Base-by-base conservation (phyloP, 2,113 vertebrate species). In the Machaerirhynchus nigripectus region DNA sequence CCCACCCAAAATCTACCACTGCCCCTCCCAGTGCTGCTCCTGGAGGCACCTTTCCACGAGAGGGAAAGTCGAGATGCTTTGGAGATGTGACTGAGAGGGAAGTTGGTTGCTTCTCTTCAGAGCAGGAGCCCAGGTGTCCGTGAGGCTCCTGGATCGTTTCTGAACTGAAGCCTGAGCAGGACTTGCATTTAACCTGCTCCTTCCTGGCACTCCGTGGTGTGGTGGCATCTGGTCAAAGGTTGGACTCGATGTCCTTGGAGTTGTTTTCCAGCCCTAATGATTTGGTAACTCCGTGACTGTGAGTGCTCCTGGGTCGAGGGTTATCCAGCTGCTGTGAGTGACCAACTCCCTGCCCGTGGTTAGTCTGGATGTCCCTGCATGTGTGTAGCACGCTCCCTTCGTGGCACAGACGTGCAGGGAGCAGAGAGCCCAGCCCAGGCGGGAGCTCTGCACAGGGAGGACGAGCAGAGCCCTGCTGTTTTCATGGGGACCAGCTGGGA, bases 381-480 rank as follows among this genome's bases (percentile, higher is more conserved):
- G n/a, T n/a, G n/a, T n/a, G n/a, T n/a, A n/a, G n/a, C n/a, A n/a
- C n/a, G n/a, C n/a, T n/a, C n/a, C n/a, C n/a, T n/a, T n/a, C n/a
- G n/a, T n/a, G n/a, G n/a, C n/a, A n/a, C 59, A 24, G 1, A 18
- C 11, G 1, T 0, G 2, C 17, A 11, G 39, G 42, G 35, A 18
- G 22, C 7, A 37, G 33, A 21, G 70, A 61, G 42, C 39, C 35
- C 31, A 14, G 17, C n/a, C 47, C 52, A 11, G 27, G 50, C 46
- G 30, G 88, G 70, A 90, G 57, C 59, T 80, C 15, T 21, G 5
- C 39, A 6, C 0, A 3, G 44, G 57, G 33, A 75, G 40, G 10
- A 18, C 2, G 7, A 42, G 40, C 81, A 55, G 21, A 35, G 30
- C 20, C 42, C 61, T 24, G 26, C 55, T 77, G 3, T 7, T 64